A percentile compares a stretch with the other conserved stretches of the same genome.
These are phyloP conservation scores for Pangasius mekongensis DNA, from an alignment of 2,797 vertebrate species.

Conservation along the genomic window DNA sequence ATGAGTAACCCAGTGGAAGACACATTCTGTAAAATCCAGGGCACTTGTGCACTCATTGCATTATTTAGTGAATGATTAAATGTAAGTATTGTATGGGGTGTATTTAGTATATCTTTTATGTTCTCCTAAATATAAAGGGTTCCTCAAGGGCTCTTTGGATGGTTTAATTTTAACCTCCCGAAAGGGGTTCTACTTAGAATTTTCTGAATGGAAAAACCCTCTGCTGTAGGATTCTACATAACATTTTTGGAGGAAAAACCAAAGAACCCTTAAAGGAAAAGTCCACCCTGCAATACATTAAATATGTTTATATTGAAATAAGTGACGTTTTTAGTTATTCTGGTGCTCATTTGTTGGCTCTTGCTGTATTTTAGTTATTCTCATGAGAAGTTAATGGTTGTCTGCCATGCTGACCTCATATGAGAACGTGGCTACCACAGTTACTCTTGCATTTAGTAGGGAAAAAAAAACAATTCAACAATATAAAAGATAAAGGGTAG, in stretches of 20 bases:
- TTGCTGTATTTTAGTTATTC: not conserved
- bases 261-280: not conserved
- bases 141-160: not conserved
- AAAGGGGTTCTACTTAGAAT: not conserved
- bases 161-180: not conserved
- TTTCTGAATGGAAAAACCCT: not conserved
- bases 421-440: not conserved
- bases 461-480: not conserved
- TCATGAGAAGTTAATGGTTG: not conserved
- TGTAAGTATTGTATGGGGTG: slow-evolving; percentile 19
- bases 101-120: slow-evolving; percentile 4
- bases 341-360: not conserved
- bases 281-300: not conserved
- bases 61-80: slow-evolving; percentile 39
- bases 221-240: not conserved
- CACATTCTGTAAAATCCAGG: slow-evolving; percentile 33
- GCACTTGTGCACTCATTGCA: slow-evolving; percentile 11
- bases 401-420: not conserved
- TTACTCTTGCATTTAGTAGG: not conserved
- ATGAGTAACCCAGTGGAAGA: slow-evolving; percentile 56
- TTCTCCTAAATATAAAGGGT: not conserved
- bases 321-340: not conserved
- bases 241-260: not conserved
- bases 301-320: not conserved
- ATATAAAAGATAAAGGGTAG: not conserved